Evolutionary conservation across 2,888 invertebrate species (phyloP), one percentile per base, ranked within the genome.

Genomic region (Drosophila austrosaltans): DNA sequence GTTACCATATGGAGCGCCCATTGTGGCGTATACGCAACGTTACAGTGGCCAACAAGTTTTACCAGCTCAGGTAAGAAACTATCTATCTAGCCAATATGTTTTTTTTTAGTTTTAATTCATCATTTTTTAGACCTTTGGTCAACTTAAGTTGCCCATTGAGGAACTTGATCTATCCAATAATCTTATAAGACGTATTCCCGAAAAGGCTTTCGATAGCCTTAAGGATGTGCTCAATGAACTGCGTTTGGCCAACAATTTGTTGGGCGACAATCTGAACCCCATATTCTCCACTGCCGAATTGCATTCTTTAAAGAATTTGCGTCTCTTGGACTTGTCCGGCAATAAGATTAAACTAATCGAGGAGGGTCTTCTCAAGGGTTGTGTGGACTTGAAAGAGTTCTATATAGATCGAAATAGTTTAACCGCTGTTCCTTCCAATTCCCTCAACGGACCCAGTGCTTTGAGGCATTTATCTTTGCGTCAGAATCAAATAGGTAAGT

Each of bases 261-360:
- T 98, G 32, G 98, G 98, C 1, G 97, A 98, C 90, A 97, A 96
- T 84, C 93, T 98, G 32, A 98, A 97, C 92, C 98, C 98, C 0
- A 97, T 98, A 78, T 98, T 98, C 92, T 96, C 97, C 22, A 96
- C 96, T 53, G 95, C 95, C 36, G 97, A 97, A 91, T 95, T 98
- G 72, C 96, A 96, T 80, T 95, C 96, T 16, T 92, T 98, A 72
- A 94, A 94, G 3, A 94, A 95, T 70, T 93, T 98, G 64, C 94
- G 95, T 87, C 92, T 96, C 42, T 92, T 98, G 66, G 97, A 97
- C 90, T 93, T 98, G 53, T 96, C 96, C 63, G 95, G 95, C 7
- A 98, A 98, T 89, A 94, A 94, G 71, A 95, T 98, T 63, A 94
- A 96, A 87, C 96, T 96, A 0, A 93, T 98, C 63, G 97, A 98